Evolutionary conservation across 2,888 invertebrate genomes (phyloP), one percentile per base, ranked within the genome.

Genomic region (Ophion ellenae): DNA sequence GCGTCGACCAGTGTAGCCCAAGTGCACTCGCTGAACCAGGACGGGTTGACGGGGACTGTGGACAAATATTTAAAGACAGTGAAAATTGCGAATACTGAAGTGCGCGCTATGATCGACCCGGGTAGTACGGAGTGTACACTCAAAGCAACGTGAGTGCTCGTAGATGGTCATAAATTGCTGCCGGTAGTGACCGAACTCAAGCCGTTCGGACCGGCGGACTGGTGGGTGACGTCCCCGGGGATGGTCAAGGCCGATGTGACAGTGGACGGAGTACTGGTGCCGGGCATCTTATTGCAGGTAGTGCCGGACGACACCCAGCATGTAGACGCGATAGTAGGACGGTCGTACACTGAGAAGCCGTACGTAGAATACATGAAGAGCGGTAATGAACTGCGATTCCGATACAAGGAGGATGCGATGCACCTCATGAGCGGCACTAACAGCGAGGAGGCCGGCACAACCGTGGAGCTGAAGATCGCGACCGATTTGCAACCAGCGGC

Each of bases 121-220:
- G 81, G 81, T 1, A 75, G 81, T 24, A 40, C 81, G 6, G 81
- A 75, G 7, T 81, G 81, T 20, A 81, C 70, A 0, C 14, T 84
- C 5, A 74, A 71, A 14, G 76, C 78, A n/a, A 67, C 75, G 9
- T 11, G 28, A n/a, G 70, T 59, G 32, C 14, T 53, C 14, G 14
- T 14, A 6, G 53, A 10, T 14, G 10, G 14, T 14, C 14, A 14
- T 53, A 53, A 53, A 53, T 10, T 53, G 10, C 53, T 10, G 14
- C 11, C 53, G 53, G 64, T 14, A 64, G 32, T 32, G 32, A 32
- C 32, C 32, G 32, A 32, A 32, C 32, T 32, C 32, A 32, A 32
- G 32, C 32, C 32, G 32, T 32, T 32, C 32, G 32, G 32, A 32
- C 32, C 32, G 32, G 32, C 32, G 32, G 32, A 32, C 32, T 32